A percentile compares a stretch with the other conserved stretches of the same genome.
phyloP scores from a whole-genome alignment of 2,888 invertebrate genomes.

The Herminia tarsipennalis region DNA sequence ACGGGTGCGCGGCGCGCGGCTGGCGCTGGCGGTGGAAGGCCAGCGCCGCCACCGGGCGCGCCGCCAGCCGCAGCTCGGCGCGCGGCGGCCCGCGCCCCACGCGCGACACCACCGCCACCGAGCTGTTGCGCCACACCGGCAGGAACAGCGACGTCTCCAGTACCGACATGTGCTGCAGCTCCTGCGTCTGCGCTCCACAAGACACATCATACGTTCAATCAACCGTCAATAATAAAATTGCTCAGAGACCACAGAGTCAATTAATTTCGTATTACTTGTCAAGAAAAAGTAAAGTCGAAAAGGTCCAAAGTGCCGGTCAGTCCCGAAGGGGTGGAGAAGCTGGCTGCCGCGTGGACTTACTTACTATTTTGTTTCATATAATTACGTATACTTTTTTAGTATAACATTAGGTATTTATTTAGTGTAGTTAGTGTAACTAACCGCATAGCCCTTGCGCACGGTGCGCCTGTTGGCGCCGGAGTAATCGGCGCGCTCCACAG shows the following conservation, averaged over 20 bases:
- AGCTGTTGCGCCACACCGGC: slow-evolving; percentile 89
- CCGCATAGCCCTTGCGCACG: slow-evolving; percentile 82
- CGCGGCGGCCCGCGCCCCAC: slow-evolving; percentile 17
- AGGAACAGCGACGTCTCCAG: slow-evolving; percentile 91
- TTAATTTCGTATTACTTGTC: no score
- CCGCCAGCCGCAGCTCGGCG: slow-evolving; percentile 53
- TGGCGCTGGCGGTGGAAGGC: slow-evolving; percentile 92
- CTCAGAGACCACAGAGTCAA: no score
- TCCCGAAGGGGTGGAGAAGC: no score
- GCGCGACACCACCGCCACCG: slow-evolving; percentile 83
- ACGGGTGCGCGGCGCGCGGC: slow-evolving; percentile 88
- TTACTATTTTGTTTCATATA: no score
- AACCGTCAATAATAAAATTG: no score
- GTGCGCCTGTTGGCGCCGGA: slow-evolving; percentile 88
- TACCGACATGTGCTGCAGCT: slow-evolving; percentile 89
- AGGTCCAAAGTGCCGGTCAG: no score
- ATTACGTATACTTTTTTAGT: no score
- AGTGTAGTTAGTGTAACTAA: no score
- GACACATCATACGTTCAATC: no score
- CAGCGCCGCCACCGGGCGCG: slow-evolving; percentile 78
- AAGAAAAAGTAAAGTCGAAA: no score
- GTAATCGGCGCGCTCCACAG: slow-evolving; percentile 92
- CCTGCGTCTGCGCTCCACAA: slow-evolving; percentile 80
- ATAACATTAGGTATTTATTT: no score
- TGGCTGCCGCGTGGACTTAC: no score